Conservation (phyloP, 2,113 vertebrate genomes). For the Callipepla squamata region DNA sequence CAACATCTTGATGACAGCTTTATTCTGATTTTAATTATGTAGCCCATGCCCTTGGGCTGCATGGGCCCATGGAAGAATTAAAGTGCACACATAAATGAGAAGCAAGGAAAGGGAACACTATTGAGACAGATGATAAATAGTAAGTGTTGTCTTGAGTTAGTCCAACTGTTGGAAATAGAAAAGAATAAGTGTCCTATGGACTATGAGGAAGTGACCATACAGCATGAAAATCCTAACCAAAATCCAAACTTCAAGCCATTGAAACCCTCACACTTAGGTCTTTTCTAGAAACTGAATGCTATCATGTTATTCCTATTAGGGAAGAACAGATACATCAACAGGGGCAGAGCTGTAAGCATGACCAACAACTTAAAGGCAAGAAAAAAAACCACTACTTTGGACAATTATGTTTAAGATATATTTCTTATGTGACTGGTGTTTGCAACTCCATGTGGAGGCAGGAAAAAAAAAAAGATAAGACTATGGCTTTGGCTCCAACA, state of each 20-base stretch:
- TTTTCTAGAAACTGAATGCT: background rate
- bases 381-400: background rate
- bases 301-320: accelerated
- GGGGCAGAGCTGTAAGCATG: background rate
- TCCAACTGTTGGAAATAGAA: background rate
- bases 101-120: background rate
- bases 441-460: background rate
- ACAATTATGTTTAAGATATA: background rate
- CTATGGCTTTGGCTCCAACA: background rate
- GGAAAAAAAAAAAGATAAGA: accelerated
- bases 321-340: background rate
- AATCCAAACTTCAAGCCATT: background rate
- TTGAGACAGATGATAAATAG: background rate
- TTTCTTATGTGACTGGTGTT: background rate
- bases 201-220: background rate
- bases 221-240: background rate
- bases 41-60: background rate
- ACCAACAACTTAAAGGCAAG: background rate
- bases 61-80: background rate
- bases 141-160: background rate
- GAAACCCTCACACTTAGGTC: background rate
- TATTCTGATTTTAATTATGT: background rate
- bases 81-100: background rate
- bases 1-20: background rate
- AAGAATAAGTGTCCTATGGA: background rate